Base-by-base conservation (phyloP, 1,140 invertebrate species). In the Drosophila nikananu region DNA sequence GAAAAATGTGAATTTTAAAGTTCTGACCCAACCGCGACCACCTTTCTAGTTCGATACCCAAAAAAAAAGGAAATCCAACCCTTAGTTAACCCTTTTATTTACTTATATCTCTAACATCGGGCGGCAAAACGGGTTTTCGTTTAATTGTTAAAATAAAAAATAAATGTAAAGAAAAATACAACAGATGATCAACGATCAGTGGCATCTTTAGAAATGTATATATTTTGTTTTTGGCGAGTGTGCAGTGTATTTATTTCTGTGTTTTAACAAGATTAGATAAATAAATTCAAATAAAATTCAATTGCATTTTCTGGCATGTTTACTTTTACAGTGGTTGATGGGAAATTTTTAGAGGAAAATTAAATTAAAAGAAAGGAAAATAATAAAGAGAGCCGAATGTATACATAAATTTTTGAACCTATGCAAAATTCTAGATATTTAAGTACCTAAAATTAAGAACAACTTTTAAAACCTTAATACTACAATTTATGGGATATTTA, bases 21-120 rank as follows among this genome's bases (percentile, higher is more conserved):
- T 41, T 52, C 46, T 60, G 62, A 77, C 54, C 52, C 65, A 23
- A 59, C 74, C 54, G 54, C 74, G 46, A 49, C 46, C 74, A 77
- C 74, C 51, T 74, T 74, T 74, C 71, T 52, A 52, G 55, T 72
- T 51, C 46, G 44, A 52, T 73, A 12, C 35, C 67, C 35, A 39
- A 68, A 35, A 52, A 52, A 52, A 52, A 2, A 19, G 3, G 25
- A 51, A 60, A 60, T 44, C 54, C 70, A 73, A 73, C 70, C 70
- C 70, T 58, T 73, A 52, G 54, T 73, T 73, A 73, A 73, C 70
- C 70, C 70, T 32, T 68, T 48, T 66, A 27, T 42, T n/a, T 49
- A 39, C 19, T 41, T 42, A 73, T 52, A 71, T 51, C 30, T 62
- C 64, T 62, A 66, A 62, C 58, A 62, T 46, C 42, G 23, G 39